Percentiles rank a stretch among this genome's conserved stretches.
phyloP scores from a whole-genome alignment of 2,888 invertebrate genomes.

The Hyalella azteca region DNA sequence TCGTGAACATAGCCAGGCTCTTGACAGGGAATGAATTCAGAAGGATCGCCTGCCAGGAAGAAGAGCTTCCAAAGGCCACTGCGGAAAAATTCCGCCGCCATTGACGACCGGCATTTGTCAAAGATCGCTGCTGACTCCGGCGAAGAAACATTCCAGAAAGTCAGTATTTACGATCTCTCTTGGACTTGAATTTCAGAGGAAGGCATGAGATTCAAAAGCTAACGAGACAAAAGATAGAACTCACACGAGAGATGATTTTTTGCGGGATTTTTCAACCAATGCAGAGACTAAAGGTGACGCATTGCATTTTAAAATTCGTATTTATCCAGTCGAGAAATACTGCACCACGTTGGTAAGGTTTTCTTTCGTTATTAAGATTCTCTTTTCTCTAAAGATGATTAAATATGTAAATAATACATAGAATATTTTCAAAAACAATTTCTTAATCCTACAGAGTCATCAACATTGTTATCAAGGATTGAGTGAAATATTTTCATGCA shows the following conservation, averaged over 20 bases:
- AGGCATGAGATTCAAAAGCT: background rate
- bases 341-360: too few relatives aligned
- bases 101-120: constrained; percentile 20
- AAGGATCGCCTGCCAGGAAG: background rate
- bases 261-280: background rate
- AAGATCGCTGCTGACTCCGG: constrained; percentile 4
- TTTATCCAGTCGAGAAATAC: too few relatives aligned
- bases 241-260: background rate
- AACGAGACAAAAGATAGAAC: background rate
- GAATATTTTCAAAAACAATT: too few relatives aligned
- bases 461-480: too few relatives aligned
- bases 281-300: background rate
- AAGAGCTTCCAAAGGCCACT: background rate
- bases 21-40: constrained; percentile 23
- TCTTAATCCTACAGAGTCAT: too few relatives aligned
- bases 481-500: too few relatives aligned
- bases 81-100: background rate
- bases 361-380: too few relatives aligned
- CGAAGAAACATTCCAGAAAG: background rate
- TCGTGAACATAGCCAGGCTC: too few relatives aligned
- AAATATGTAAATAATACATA: too few relatives aligned
- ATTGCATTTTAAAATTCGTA: background rate
- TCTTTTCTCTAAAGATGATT: too few relatives aligned
- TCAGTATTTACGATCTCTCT: background rate
- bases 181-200: background rate